These are phyloP conservation scores for Noctua janthina DNA, from an alignment of 2,888 invertebrate species.

Conservation along the genomic window DNA sequence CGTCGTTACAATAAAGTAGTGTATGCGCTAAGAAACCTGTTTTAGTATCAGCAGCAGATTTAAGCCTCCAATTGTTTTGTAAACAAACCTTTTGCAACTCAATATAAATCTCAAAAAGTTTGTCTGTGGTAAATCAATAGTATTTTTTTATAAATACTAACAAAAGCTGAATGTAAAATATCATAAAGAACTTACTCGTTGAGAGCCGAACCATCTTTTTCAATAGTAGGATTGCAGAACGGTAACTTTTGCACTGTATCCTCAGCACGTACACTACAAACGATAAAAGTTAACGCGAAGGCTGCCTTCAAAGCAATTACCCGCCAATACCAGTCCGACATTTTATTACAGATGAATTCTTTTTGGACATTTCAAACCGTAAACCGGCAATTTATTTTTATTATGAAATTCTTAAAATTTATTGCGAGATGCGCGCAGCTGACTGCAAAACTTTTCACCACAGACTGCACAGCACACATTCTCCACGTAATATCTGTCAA, in stretches of 20 bases:
- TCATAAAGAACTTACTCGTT: slow-evolving; percentile 82
- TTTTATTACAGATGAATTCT: slow-evolving; percentile 84
- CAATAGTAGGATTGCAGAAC: slow-evolving; percentile 85
- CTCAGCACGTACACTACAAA: slow-evolving; percentile 82
- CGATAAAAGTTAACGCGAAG: slow-evolving; percentile 81
- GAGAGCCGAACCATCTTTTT: slow-evolving; percentile 75
- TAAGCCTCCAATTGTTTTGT: slow-evolving; percentile 61
- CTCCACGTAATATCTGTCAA: slow-evolving; percentile 75
- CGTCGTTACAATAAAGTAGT: neutral
- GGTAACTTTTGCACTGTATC: slow-evolving; percentile 85
- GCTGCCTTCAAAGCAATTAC: slow-evolving; percentile 82
- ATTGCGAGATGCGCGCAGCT: slow-evolving; percentile 70
- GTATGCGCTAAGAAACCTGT: slow-evolving; percentile 27
- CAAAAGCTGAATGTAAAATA: slow-evolving; percentile 25
- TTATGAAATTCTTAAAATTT: slow-evolving; percentile 78
- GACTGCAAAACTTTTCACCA: slow-evolving; percentile 66
- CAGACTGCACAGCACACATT: slow-evolving; percentile 58
- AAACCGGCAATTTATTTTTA: slow-evolving; percentile 74
- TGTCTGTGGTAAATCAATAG: neutral
- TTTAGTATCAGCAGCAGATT: slow-evolving; percentile 30
- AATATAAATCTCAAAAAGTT: slow-evolving; percentile 6
- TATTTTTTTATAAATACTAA: neutral
- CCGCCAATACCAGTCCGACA: slow-evolving; percentile 88
- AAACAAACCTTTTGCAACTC: slow-evolving; percentile 61
- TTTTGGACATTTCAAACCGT: slow-evolving; percentile 83